Evolutionary conservation across 1,140 invertebrate species (phyloP), one percentile per base, ranked within the genome.

Genomic region (Bathynomus jamesi): DNA sequence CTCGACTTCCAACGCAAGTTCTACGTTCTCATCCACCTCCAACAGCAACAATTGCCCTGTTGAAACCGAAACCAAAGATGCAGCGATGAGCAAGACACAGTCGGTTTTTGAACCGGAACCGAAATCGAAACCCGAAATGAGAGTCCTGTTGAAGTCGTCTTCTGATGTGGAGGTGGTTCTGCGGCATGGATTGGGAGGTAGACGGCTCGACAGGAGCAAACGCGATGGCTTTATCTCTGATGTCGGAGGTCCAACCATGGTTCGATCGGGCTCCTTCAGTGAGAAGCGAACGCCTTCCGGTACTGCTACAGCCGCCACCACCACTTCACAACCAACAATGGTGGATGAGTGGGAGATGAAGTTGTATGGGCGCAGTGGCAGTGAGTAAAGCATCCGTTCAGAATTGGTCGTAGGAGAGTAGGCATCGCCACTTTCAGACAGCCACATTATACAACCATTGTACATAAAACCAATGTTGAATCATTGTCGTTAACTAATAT

Each of bases 281-380:
- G 67, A 69, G 25, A 61, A 61, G 53, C 32, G 67, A 13, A n/a
- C n/a, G n/a, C 40, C 40, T 17, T 53, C 40, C 21, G 40, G 11
- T 21, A 53, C 21, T 53, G 40, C 40, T 53, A 21, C 40, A 3
- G 40, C 40, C 21, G 2, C 40, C 21, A 53, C 40, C 13, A 11
- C 40, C 2, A 21, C 11, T 17, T 53, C 67, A 21, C 61, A 40
- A 27, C 67, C 60, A 69, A 53, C 67, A 28, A 17, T 69, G 27
- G 27, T 29, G 61, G 67, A 69, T 46, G 67, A 69, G 53, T 69
- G 67, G 67, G 67, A 69, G 67, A 69, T 40, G 53, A 69, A 69
- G 61, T 28, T 69, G 8, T 69, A 40, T 61, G 67, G 46, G 27
- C 28, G 53, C 32, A n/a, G 67, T 61, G 40, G 67, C 67, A 61